Evolutionary conservation across 2,888 invertebrate species (phyloP).

Genomic region (Cerceris rybyensis): DNA sequence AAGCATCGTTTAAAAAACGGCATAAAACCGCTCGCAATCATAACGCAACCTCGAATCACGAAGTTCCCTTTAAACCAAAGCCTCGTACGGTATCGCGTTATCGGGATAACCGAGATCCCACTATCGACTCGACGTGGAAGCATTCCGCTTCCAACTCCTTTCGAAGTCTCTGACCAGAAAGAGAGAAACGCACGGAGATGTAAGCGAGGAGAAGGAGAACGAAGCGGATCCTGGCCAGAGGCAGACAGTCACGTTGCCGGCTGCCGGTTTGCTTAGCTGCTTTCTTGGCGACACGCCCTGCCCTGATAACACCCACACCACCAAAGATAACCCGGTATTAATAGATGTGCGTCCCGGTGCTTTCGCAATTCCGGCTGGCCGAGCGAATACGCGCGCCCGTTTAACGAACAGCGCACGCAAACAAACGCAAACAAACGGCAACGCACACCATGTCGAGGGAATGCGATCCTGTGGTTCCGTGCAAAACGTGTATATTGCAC

Average conservation of each 20-base stretch:
- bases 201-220: slow-evolving; percentile 39
- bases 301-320: slow-evolving; percentile 82
- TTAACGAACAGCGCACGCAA: slow-evolving; percentile 4
- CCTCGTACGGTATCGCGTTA: background rate
- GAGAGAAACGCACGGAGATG: slow-evolving; percentile 23
- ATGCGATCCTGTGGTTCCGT: no score
- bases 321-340: slow-evolving; percentile 76
- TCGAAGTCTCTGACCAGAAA: slow-evolving; percentile 6
- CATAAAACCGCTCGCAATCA: no score
- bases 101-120: slow-evolving; percentile 29
- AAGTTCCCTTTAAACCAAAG: background rate
- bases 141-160: slow-evolving; percentile 33
- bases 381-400: background rate
- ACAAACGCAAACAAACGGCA: slow-evolving; percentile 19
- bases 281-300: slow-evolving; percentile 80
- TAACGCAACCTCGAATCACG: no score
- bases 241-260: slow-evolving; percentile 75
- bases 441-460: slow-evolving; percentile 21
- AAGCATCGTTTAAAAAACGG: no score
- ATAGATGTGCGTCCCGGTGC: slow-evolving; percentile 77
- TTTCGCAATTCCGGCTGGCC: slow-evolving; percentile 61
- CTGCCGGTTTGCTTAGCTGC: slow-evolving; percentile 68
- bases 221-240: slow-evolving; percentile 62
- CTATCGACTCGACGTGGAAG: slow-evolving; percentile 21
- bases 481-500: no score